A percentile compares a stretch with the other conserved stretches of the same genome.
Conservation (phyloP, 2,113 vertebrate species). For the Fulmarus glacialis region DNA sequence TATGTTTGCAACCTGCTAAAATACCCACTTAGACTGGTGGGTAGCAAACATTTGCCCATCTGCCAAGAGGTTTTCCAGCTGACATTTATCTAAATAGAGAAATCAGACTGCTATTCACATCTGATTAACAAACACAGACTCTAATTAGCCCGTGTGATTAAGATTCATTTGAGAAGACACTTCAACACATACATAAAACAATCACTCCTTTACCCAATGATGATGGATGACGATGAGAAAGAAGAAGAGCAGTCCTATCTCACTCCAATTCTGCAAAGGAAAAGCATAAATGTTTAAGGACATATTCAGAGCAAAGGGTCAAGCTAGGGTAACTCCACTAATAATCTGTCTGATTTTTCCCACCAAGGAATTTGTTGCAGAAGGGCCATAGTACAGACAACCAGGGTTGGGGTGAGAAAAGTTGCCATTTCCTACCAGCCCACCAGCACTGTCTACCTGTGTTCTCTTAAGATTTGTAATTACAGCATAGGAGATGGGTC, state of each 20-base stretch:
- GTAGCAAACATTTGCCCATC: conserved; percentile 19
- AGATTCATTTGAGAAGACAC: conserved; percentile 33
- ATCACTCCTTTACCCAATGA: not conserved
- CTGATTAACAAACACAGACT: conserved; percentile 54
- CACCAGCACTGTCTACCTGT: not conserved
- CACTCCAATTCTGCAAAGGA: not conserved
- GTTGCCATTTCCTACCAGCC: rapidly evolving
- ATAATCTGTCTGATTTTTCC: not conserved
- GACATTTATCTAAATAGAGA: conserved; percentile 35
- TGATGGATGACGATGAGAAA: rapidly evolving
- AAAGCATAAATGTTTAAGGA: not conserved
- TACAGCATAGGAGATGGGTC: not conserved
- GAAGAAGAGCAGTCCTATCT: not conserved
- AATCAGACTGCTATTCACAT: conserved; percentile 55
- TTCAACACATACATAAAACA: not conserved
- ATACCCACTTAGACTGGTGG: conserved; percentile 29
- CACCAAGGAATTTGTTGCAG: not conserved
- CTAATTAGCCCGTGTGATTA: conserved; percentile 48
- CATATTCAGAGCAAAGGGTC: not conserved
- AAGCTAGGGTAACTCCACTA: not conserved
- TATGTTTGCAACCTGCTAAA: conserved; percentile 11
- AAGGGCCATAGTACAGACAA: not conserved
- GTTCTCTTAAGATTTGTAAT: not conserved
- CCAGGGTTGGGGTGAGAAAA: not conserved
- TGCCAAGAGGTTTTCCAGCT: conserved; percentile 39